Percentiles rank a stretch among this genome's conserved stretches.
These are phyloP conservation scores for Ostrea edulis DNA, from an alignment of 1,140 invertebrate genomes.

Conservation along the genomic window DNA sequence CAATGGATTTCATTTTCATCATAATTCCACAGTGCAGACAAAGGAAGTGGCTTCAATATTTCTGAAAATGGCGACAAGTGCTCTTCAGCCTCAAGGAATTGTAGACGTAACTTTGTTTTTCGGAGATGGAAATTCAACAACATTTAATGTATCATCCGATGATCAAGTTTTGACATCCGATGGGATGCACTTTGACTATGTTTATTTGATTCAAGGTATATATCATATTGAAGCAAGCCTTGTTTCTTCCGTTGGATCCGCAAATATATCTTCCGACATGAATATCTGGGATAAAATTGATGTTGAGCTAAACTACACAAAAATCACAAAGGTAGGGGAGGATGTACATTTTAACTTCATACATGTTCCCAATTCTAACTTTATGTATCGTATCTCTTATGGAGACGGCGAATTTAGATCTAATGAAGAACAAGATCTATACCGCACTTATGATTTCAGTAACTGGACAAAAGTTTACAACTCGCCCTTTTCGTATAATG, in stretches of 20 bases:
- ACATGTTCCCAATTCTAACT: conserved; percentile 19
- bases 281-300: neutral
- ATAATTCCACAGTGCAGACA: conserved; percentile 1
- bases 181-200: neutral
- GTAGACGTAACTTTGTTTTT: conserved; percentile 4
- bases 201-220: conserved; percentile 4
- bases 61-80: neutral
- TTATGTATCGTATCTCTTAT: neutral
- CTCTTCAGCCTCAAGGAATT: neutral
- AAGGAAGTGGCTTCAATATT: neutral
- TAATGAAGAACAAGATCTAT: neutral
- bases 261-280: neutral
- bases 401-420: neutral
- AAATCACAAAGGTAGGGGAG: neutral
- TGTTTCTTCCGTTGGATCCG: neutral
- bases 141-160: neutral
- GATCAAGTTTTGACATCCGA: neutral
- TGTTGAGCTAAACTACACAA: neutral
- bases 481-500: neutral
- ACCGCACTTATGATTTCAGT: neutral
- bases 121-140: conserved; percentile 12
- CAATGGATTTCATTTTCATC: neutral
- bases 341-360: neutral
- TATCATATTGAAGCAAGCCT: neutral
- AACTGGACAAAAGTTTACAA: conserved; percentile 2